Evolutionary conservation across 2,113 vertebrate genomes (phyloP), one percentile per base, ranked within the genome.

Genomic region (Corydoras maculifer): DNA sequence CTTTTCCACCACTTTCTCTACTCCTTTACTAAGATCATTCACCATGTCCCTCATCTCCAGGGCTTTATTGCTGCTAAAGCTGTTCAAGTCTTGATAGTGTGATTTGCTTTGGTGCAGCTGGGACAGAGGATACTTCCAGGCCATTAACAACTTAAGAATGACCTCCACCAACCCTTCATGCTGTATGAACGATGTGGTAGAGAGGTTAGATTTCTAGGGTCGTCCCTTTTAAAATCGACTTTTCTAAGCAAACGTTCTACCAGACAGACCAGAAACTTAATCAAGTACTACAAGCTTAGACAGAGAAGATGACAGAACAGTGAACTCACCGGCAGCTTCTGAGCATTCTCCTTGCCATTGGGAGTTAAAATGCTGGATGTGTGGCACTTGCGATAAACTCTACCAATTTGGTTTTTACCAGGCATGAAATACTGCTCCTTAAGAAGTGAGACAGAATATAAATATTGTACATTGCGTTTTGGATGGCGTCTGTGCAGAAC

Each of bases 1-100:
- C 88, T 91, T 93, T 76, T 92, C 84, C 0, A 88, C 87, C 35
- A 92, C 87, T 82, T 85, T 92, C 78, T 91, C 87, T 0, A 93
- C 88, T 48, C 91, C 90, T 64, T 82, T 85, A 65, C 85, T 84
- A 6, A 94, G 86, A 71, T 92, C 88, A 0, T 87, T 90, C 54
- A 90, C 88, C 89, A 92, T 90, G 62, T 86, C 84, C 13, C 88
- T 91, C 84, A 94, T 92, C 78, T 91, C 85, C 55, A 88, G 87
- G 10, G 88, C 90, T 84, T 90, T 92, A 70, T 82, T 88, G 68
- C 88, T 84, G 82, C 87, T 92, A 73, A 87, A 84, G 58, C 82
- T 84, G 62, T 84, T 83, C 72, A 89, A 82, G 72, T 87, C 82
- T 7, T 84, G 81, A 6, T 86, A 82, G 49, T 86, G 85, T 2